A percentile compares a stretch with the other conserved stretches of the same genome.
Evolutionary conservation across 2,113 vertebrate species (phyloP).

Genomic region (Mustelus asterias): DNA sequence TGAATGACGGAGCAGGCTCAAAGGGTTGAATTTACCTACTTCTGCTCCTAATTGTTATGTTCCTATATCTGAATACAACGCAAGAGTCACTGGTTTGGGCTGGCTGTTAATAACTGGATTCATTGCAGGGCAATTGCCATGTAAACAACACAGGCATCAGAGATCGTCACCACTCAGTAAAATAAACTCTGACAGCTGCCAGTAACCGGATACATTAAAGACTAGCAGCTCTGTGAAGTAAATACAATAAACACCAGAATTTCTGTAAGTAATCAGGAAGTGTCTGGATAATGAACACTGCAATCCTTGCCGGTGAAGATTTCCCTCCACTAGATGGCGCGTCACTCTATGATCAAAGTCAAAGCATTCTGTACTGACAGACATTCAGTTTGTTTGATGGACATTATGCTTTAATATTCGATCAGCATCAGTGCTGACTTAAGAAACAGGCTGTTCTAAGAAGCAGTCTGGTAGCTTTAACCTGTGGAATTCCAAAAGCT

Average conservation of each 20-base stretch:
- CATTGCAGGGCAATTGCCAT: background rate
- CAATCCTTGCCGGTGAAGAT: background rate
- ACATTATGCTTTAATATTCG: background rate
- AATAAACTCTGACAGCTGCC: background rate
- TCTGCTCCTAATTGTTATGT: no score
- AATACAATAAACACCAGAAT: background rate
- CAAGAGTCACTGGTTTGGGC: background rate
- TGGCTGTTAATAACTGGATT: background rate
- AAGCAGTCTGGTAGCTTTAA: background rate
- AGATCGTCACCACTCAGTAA: background rate
- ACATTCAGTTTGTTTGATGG: background rate
- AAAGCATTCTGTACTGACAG: background rate
- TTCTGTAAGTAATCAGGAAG: background rate
- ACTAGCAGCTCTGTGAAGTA: background rate
- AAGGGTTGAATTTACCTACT: no score
- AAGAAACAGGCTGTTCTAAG: background rate
- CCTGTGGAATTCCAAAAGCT: background rate
- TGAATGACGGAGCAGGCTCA: no score
- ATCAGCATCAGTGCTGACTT: background rate
- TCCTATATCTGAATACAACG: no score
- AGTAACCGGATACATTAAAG: background rate
- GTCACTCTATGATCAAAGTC: background rate
- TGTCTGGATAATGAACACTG: background rate
- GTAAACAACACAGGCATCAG: background rate
- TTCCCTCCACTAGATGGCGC: background rate